A percentile compares a stretch with the other conserved stretches of the same genome.
Conservation (phyloP, 2,888 invertebrate species). For the Rhorus exstirpatorius region DNA sequence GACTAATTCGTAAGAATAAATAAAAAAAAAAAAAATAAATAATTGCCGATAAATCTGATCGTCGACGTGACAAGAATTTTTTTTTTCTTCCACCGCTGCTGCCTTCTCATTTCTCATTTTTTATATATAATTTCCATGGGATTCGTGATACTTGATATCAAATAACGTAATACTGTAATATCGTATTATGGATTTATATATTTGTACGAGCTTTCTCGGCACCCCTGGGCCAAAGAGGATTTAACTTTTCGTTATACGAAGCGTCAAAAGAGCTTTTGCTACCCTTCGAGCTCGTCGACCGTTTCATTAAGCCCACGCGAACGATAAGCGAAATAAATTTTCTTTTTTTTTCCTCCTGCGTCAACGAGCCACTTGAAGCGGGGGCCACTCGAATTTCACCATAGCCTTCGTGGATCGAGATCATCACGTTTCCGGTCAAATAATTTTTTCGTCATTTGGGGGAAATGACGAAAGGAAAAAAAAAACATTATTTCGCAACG, state of each 20-base stretch:
- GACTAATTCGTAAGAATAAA: no score
- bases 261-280: background rate
- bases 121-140: background rate
- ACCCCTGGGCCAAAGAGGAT: conserved; percentile 22
- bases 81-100: no score
- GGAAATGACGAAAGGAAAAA: no score
- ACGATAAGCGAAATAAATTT: conserved; percentile 48
- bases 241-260: conserved; percentile 46
- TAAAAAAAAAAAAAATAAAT: no score
- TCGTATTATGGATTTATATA: background rate
- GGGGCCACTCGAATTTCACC: no score
- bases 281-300: background rate
- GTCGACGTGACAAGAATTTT: conserved; percentile 7
- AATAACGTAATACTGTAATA: conserved; percentile 9
- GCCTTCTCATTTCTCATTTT: background rate
- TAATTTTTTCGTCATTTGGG: no score
- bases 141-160: background rate
- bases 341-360: conserved; percentile 4
- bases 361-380: no score
- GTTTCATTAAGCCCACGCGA: conserved; percentile 19
- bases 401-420: conserved; percentile 9
- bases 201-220: background rate
- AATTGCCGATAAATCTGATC: conserved; percentile 75
- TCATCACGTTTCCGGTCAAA: conserved; percentile 12
- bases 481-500: no score